phyloP scores from a whole-genome alignment of 2,888 invertebrate genomes.

The Cenopis cana region DNA sequence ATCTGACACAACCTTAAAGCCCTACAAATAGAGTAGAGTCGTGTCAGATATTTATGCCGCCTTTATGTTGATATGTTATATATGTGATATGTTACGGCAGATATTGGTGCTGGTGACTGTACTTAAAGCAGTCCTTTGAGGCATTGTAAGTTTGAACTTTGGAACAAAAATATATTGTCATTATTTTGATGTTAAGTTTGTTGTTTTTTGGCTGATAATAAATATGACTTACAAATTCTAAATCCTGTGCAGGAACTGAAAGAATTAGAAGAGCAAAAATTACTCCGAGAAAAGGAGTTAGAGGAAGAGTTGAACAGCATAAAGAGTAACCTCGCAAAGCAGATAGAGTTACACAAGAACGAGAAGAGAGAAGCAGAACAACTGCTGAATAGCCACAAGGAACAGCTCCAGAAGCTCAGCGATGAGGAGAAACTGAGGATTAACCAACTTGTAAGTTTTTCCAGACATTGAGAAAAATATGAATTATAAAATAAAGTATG shows the following conservation, averaged over 20 bases:
- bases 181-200: too few species aligned
- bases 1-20: too few species aligned
- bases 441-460: slow-evolving; percentile 65
- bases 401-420: slow-evolving; percentile 70
- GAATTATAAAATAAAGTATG: too few species aligned
- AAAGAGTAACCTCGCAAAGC: slow-evolving; percentile 67
- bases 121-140: too few species aligned
- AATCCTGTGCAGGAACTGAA: slow-evolving; percentile 63
- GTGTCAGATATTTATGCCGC: too few species aligned
- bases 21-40: too few species aligned
- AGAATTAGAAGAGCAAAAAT: slow-evolving; percentile 70
- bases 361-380: slow-evolving; percentile 68
- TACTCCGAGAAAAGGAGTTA: slow-evolving; percentile 68
- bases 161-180: too few species aligned
- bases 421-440: slow-evolving; percentile 71
- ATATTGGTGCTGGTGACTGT: too few species aligned
- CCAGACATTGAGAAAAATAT: too few species aligned
- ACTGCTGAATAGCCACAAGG: slow-evolving; percentile 65
- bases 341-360: slow-evolving; percentile 73
- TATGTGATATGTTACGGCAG: too few species aligned
- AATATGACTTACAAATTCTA: background rate
- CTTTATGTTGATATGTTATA: too few species aligned
- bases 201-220: background rate
- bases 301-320: slow-evolving; percentile 69
- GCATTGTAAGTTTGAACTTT: too few species aligned